Base-by-base conservation (phyloP, 2,797 vertebrate genomes). In the Echiichthys vipera region DNA sequence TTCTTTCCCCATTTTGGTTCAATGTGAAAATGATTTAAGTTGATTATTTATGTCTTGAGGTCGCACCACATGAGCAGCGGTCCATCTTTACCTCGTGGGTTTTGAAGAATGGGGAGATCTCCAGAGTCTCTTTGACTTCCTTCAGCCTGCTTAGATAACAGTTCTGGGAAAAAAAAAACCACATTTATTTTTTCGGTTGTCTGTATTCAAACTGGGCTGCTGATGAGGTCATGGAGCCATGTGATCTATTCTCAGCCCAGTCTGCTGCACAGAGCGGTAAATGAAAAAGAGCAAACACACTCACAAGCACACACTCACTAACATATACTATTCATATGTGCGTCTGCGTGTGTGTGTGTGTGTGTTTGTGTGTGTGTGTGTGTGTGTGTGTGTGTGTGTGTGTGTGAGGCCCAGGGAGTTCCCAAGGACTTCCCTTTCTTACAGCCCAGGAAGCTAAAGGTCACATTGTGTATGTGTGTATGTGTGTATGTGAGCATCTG, bases 81-180 rank as follows among this genome's bases (percentile, higher is more conserved):
- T 12, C 22, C 46, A 5, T 55, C 4, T 71, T 89, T 94, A 99
- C 98, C 98, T 99, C 97, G 1, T 99, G 98, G 76, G 94, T 94
- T 91, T 95, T 96, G 92, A 99, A 99, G 95, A 99, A 99, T 0
- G 95, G 85, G 7, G 98, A 99, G 1, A 81, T 87, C 90, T 97
- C 97, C 86, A 99, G 93, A 39, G 94, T 97, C 68, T 89, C 93
- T 0, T 85, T 93, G 76, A 99, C 95, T 71, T 96, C 96, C 79
- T 95, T 95, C 84, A 99, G 92, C 40, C 97, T 93, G 71, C 88
- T 93, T 46, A 97, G 93, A 91, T 99, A 99, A 86, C 86, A 80
- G 3, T 88, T 94, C 98, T 99, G 93, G 0, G 14, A 74, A 13
- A 50, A 50, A 61, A 47, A 65, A 8, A 46, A 15, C 71, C 4